Evolutionary conservation across 1,140 invertebrate species (phyloP).

Genomic region (Leptopilina clavipes): DNA sequence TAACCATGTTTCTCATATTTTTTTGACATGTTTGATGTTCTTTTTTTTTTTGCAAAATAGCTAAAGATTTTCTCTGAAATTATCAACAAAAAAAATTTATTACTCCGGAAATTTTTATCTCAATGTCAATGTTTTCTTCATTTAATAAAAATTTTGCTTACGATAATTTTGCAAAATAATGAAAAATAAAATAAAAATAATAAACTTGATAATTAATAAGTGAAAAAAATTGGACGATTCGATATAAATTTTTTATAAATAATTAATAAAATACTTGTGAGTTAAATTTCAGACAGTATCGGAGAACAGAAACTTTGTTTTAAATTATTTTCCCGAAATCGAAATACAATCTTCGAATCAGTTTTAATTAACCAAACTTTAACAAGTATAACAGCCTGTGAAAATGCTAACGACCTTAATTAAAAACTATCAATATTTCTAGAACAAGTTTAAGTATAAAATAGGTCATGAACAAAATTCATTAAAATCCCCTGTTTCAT

Average conservation of each 20-base stretch:
- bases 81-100: no score
- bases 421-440: constrained; percentile 10
- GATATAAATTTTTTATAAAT: no score
- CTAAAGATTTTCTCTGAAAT: no score
- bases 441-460: background rate
- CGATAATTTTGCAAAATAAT: no score
- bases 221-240: no score
- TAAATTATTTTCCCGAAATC: background rate
- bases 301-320: background rate
- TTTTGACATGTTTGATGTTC: background rate
- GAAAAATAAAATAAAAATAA: no score
- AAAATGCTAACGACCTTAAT: constrained; percentile 19
- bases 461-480: background rate
- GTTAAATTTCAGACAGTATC: no score
- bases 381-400: constrained; percentile 10
- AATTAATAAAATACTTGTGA: no score
- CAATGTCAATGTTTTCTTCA: no score
- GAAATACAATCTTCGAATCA: constrained; percentile 16
- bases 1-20: background rate
- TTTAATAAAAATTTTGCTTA: no score
- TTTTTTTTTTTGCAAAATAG: background rate
- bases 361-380: constrained; percentile 9
- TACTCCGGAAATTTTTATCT: no score
- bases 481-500: background rate
- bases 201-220: no score